Conservation (phyloP, 2,113 vertebrate genomes). For the Octodon degus region DNA sequence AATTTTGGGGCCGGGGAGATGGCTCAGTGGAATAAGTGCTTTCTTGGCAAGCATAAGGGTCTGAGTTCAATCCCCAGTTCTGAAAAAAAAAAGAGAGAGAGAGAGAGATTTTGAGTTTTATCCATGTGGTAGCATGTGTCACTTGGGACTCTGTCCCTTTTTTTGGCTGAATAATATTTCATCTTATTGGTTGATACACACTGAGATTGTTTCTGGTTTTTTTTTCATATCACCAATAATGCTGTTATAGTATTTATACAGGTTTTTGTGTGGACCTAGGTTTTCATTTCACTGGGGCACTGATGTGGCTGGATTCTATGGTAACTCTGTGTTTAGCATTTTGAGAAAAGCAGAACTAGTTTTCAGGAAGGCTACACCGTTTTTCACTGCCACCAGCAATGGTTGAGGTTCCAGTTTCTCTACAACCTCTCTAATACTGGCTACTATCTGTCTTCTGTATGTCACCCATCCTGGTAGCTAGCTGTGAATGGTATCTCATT, state of each 20-base stretch:
- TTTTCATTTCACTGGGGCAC: neutral
- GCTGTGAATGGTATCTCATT: neutral
- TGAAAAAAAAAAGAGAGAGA: too few species aligned
- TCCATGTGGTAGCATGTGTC: fast-evolving
- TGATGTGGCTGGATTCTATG: fast-evolving
- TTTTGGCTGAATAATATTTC: neutral
- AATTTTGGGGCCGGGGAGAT: too few species aligned
- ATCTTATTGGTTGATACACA: neutral
- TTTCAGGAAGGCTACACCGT: fast-evolving
- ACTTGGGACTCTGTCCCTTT: fast-evolving
- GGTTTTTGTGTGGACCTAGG: fast-evolving
- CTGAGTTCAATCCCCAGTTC: too few species aligned
- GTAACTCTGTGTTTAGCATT: neutral
- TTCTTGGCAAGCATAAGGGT: too few species aligned
- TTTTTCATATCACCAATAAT: too few species aligned
- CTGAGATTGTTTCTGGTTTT: neutral
- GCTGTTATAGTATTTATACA: neutral
- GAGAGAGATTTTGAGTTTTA: neutral
- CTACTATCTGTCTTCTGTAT: neutral
- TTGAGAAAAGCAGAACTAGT: neutral
- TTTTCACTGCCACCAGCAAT: neutral
- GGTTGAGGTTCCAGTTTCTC: fast-evolving
- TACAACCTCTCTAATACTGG: neutral
- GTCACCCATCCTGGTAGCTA: neutral
- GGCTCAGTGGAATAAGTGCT: too few species aligned